Base-by-base conservation (phyloP, 2,113 vertebrate genomes). In the Pardalotus punctatus region DNA sequence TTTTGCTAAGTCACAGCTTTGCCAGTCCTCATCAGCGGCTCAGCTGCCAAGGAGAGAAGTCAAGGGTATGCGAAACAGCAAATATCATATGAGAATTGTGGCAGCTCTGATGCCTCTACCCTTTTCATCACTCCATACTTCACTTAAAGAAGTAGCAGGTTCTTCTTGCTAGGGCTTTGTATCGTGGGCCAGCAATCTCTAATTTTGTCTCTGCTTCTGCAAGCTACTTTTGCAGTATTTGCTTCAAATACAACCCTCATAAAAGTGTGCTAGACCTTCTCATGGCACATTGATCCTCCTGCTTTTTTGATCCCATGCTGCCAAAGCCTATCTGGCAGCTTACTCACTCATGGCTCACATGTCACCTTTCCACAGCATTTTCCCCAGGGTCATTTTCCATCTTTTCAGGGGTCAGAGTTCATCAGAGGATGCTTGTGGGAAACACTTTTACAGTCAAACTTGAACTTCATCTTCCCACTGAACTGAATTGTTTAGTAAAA, bases 51-150 rank as follows among this genome's bases (percentile, higher is more conserved):
- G 70, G 27, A 65, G 35, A 79, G 65, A 56, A 86, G 45, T 53
- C 33, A 83, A 73, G 76, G 60, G 23, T 89, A 91, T 89, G 69
- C 0, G 0, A 90, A 93, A 45, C 72, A 58, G 72, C 38, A 73
- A 66, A 89, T 93, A 73, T 35, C 83, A 54, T 23, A 38, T 69
- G 31, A 72, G 70, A 86, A 40, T n/a, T 85, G 83, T 82, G 65
- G 73, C 57, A 89, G 3, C 61, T 85, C 3, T n/a, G 51, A 60
- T 51, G 12, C 43, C 69, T 89, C 73, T 65, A 36, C 51, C 53
- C 90, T 93, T 95, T 89, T 82, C 81, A 87, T 85, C 81, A 85
- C 81, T 90, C 73, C 61, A 79, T 91, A 40, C 28, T 87, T 93
- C 69, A 84, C 29, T 45, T 74, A 50, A 53, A 92, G 62, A 57